phyloP scores from a whole-genome alignment of 2,888 invertebrate genomes.

The Eremobia ochroleuca region DNA sequence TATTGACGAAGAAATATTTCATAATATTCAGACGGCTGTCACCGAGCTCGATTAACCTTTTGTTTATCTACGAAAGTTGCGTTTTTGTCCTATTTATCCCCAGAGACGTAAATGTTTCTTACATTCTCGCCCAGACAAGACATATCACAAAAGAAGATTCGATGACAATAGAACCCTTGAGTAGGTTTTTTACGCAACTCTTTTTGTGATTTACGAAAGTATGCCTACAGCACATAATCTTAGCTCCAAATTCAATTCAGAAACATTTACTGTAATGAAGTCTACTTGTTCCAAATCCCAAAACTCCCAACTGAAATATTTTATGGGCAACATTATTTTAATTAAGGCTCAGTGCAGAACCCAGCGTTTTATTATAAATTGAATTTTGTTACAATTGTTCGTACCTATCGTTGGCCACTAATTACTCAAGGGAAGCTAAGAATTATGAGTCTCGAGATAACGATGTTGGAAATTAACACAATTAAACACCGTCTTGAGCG shows the following conservation, averaged over 20 bases:
- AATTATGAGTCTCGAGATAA: slow-evolving; percentile 73
- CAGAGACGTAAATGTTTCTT: slow-evolving; percentile 48
- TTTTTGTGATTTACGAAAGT: slow-evolving; percentile 34
- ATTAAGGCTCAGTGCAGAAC: slow-evolving; percentile 40
- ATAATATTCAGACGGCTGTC: slow-evolving; percentile 72
- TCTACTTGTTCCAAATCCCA: slow-evolving; percentile 30
- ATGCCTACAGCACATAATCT: slow-evolving; percentile 14
- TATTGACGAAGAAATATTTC: slow-evolving; percentile 80
- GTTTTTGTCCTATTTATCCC: slow-evolving; percentile 63
- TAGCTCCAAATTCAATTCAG: slow-evolving; percentile 35
- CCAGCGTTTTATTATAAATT: slow-evolving; percentile 44
- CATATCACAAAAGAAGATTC: slow-evolving; percentile 46
- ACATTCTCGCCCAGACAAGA: slow-evolving; percentile 37
- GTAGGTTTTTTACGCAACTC: slow-evolving; percentile 24
- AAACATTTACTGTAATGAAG: slow-evolving; percentile 28
- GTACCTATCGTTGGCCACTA: slow-evolving; percentile 67
- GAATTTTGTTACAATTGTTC: slow-evolving; percentile 67
- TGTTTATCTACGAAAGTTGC: slow-evolving; percentile 69
- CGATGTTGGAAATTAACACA: slow-evolving; percentile 74
- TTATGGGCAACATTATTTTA: slow-evolving; percentile 43
- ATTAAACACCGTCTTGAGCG: slow-evolving; percentile 72
- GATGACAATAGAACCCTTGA: slow-evolving; percentile 35
- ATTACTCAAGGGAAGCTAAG: slow-evolving; percentile 71
- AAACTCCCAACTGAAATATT: slow-evolving; percentile 32
- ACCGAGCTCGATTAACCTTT: slow-evolving; percentile 71